Base-by-base conservation (phyloP, 2,888 invertebrate species). In the Crepidodera aurea region DNA sequence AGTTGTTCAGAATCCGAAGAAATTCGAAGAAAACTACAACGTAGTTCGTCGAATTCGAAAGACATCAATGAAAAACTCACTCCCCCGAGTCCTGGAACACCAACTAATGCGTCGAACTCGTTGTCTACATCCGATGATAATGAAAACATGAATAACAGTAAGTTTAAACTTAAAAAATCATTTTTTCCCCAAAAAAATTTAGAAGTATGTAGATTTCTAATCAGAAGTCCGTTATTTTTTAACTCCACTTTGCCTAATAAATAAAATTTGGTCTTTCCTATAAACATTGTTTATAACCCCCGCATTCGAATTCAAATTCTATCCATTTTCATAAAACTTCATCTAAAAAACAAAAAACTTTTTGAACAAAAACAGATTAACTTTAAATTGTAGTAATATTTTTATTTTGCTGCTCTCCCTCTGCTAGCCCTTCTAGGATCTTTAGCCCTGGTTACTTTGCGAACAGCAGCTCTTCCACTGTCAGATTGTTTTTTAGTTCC, bases 81-180 rank as follows among this genome's bases (percentile, higher is more conserved):
- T 1, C 77, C 78, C 51, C 86, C 88, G 0, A 83, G 85, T 39
- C 87, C 90, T 1, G 91, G 90, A 1, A 91, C 92, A 0, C 92
- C 93, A 1, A 92, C 92, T 0, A 90, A 91, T 72, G 83, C 82
- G 1, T 91, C 92, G 0, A 90, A 90, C 59, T 92, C 92, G 0
- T 81, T 92, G 0, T 92, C 92, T 0, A 81, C 93, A n/a, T 92
- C 92, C 0, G 92, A 93, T 69, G 91, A 91, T 13, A 59, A 59
- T 16, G 42, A 62, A 16, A 67, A 67, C 16, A 34, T 46, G 18
- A 53, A 53, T 44, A 44, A 60, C 18, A 60, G 59, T 51, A 32
- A 42, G 51, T 13, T 16, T 39, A n/a, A 13, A 13, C 7, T 18
- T 10, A 2, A 10, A 16, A n/a, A n/a, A n/a, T n/a, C n/a, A n/a